Evolutionary conservation across 2,797 vertebrate species (phyloP), one percentile per base, ranked within the genome.

Genomic region (Hoplostethus atlanticus): DNA sequence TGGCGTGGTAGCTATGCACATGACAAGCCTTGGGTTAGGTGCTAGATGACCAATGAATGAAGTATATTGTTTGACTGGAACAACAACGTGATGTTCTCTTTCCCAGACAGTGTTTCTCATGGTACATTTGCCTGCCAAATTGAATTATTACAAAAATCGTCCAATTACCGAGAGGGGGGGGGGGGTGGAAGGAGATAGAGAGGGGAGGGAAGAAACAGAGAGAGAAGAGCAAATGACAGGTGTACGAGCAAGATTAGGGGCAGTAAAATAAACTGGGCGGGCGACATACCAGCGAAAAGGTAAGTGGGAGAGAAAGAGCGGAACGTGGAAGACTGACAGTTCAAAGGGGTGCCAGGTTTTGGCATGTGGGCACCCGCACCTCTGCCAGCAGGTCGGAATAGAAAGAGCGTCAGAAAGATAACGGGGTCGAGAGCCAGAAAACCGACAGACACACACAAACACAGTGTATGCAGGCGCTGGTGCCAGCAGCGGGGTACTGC

Each of bases 361-460:
- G 77, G 68, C 71, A 83, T 0, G 21, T 6, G 53, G 55, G 28
- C 16, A 54, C 34, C 15, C 1, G 54, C 40, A 51, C 64, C 50
- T 57, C 64, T 73, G 77, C 79, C 72, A 84, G 73, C 63, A 71
- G 40, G 68, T 0, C 68, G 68, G 74, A 57, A 77, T 2, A 3
- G 50, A 63, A 36, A 63, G 63, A 59, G 56, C 53, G 68, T 66
- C 56, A 58, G 25, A 77, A 77, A 86, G 79, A 86, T 13, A 62
- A 84, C 21, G 21, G 21, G 73, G 61, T 50, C 58, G 54, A 81
- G 60, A 80, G 52, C 69, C 50, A 71, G 58, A 76, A n/a, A 80
- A 61, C 64, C 54, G 68, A 64, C 77, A 17, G 36, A 44, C 44
- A 15, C 60, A 77, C 64, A 67, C 46, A 52, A 51, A 65, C 73